phyloP scores from a whole-genome alignment of 2,113 vertebrate species.

The Pseudorectes ferrugineus region DNA sequence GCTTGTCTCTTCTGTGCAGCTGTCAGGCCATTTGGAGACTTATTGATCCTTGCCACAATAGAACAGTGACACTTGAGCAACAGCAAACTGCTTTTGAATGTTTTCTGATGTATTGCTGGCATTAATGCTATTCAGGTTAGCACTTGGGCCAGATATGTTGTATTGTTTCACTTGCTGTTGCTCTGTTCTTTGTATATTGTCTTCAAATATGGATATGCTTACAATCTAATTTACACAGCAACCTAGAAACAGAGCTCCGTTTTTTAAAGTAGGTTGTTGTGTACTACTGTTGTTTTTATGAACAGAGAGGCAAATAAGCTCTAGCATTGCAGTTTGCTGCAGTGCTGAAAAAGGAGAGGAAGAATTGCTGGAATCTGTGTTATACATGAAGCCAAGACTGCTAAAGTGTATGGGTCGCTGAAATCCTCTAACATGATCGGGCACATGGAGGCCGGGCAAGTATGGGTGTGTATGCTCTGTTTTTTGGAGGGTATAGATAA shows the following conservation, averaged over 20 bases:
- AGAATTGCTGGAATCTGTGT: not conserved
- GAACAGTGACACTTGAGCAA: not conserved
- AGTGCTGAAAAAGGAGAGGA: not conserved
- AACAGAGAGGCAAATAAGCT: not conserved
- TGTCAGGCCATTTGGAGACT: not conserved
- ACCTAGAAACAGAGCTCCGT: not conserved
- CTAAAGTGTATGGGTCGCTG: not conserved
- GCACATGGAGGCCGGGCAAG: fast-evolving
- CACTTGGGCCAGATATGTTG: not conserved
- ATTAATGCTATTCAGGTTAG: not conserved
- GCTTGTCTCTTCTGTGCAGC: not conserved
- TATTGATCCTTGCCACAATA: not conserved
- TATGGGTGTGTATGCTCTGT: not conserved
- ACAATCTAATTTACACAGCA: not conserved
- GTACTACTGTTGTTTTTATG: not conserved
- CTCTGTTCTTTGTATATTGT: not conserved
- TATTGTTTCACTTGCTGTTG: not conserved
- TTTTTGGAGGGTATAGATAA: not conserved
- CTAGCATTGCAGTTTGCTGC: not conserved
- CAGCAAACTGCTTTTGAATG: not conserved
- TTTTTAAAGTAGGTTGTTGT: not conserved
- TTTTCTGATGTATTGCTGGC: not conserved
- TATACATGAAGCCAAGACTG: not conserved
- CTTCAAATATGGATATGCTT: not conserved
- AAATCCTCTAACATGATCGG: not conserved